phyloP scores from a whole-genome alignment of 2,888 invertebrate species.

The Eledona agricola region DNA sequence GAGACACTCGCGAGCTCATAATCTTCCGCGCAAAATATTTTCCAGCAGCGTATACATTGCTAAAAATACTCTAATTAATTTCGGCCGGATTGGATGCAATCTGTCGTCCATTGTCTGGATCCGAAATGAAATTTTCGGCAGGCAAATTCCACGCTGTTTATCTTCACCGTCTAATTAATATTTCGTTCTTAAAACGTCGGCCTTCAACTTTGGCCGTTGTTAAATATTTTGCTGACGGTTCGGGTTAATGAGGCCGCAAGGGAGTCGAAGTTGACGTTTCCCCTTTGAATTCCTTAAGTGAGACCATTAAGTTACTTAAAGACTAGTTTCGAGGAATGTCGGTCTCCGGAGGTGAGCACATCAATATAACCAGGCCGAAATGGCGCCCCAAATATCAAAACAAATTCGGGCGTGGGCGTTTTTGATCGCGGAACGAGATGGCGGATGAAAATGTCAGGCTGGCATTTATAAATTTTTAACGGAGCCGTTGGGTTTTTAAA shows the following conservation, averaged over 20 bases:
- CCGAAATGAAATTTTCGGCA: constrained; percentile 23
- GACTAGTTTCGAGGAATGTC: constrained; percentile 25
- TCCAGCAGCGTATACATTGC: no score
- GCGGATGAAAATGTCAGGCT: constrained; percentile 1
- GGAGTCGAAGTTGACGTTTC: constrained; percentile 25
- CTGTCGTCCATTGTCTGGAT: constrained; percentile 27
- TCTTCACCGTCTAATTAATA: constrained; percentile 19
- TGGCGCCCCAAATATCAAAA: no score
- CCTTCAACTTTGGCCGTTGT: constrained; percentile 27
- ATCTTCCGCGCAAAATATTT: no score
- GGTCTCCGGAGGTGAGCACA: constrained; percentile 5
- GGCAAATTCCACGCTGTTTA: constrained; percentile 8
- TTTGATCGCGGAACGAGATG: no score
- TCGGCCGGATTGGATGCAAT: constrained; percentile 10
- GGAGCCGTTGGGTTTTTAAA: not conserved
- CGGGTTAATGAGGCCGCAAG: constrained; percentile 30
- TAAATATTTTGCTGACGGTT: constrained; percentile 29
- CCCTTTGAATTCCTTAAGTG: constrained; percentile 20
- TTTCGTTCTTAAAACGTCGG: constrained; percentile 15
- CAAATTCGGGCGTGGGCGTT: no score
- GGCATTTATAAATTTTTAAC: constrained; percentile 1
- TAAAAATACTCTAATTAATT: no score
- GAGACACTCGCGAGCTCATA: constrained; percentile 4
- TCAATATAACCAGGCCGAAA: constrained; percentile 10
- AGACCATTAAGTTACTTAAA: constrained; percentile 28